Base-by-base conservation (phyloP, 2,113 vertebrate genomes). In the Athene cunicularia region DNA sequence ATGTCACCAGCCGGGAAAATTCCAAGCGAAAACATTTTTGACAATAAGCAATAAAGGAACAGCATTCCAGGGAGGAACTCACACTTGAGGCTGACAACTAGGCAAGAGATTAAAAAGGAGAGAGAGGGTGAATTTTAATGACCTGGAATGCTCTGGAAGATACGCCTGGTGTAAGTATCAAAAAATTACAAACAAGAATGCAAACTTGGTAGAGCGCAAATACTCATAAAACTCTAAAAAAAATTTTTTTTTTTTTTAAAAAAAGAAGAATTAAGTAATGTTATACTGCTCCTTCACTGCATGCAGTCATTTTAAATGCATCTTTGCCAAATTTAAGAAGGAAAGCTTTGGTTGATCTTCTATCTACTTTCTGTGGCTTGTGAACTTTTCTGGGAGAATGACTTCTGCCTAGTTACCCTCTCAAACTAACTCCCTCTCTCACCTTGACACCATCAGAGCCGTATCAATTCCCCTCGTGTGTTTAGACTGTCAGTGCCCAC, bases 31-130 rank as follows among this genome's bases (percentile, higher is more conserved):
- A 97, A 95, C 26, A 33, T 76, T 95, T 94, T 91, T 88, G 94
- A 97, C 95, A 97, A 90, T 52, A 90, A 95, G 97, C 95, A 97
- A 97, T 91, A 96, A 97, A 97, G 92, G 92, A 95, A 53, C 56
- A 45, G 67, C 97, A 96, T 98, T 98, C 97, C 97, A 96, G 83
- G 91, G 86, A 98, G 96, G 97, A 97, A 80, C 76, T 60, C 59
- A n/a, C 70, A 52, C 80, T 95, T 68, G 71, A 94, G 72, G 82
- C 81, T 91, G 72, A 88, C 90, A 94, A 85, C 86, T 87, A 90
- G 64, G 95, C 12, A 0, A 75, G 91, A 84, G 89, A 95, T 97
- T 90, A 81, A 88, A 95, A 95, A 55, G 60, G n/a, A 74, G 59
- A 50, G 90, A 80, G 75, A 60, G 49, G 86, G 58, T 76, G 93